Conservation (phyloP, 1,140 invertebrate genomes). For the Aphelinus atriplicis region DNA sequence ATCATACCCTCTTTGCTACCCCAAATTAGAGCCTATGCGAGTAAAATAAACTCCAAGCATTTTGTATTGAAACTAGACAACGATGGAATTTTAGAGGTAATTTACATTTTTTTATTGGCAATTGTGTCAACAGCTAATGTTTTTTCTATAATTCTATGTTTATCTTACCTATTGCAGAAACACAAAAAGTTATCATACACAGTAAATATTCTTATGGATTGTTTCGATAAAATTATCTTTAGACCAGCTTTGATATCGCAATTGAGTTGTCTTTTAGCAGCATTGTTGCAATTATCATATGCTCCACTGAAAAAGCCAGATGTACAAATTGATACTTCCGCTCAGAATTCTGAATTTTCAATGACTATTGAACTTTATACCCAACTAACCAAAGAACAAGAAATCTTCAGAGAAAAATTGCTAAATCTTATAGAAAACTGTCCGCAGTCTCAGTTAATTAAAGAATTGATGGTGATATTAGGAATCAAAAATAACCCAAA, state of each 20-base stretch:
- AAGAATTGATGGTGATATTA: conserved; percentile 76
- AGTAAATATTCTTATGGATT: conserved; percentile 54
- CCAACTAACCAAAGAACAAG: conserved; percentile 65
- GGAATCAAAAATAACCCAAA: conserved; percentile 68
- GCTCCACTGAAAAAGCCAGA: conserved; percentile 72
- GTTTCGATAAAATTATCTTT: conserved; percentile 57
- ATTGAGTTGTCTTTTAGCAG: conserved; percentile 69
- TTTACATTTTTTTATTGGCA: conserved; percentile 7
- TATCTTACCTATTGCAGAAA: conserved; percentile 55
- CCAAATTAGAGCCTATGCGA: conserved; percentile 13
- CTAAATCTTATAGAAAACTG: conserved; percentile 67
- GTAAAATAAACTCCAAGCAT: neutral
- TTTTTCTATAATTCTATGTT: conserved; percentile 20
- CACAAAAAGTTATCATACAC: conserved; percentile 56
- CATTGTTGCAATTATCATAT: conserved; percentile 76
- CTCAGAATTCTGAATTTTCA: conserved; percentile 36
- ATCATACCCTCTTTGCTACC: conserved; percentile 73
- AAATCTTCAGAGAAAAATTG: conserved; percentile 67
- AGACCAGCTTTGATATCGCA: conserved; percentile 58
- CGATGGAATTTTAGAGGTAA: conserved; percentile 19
- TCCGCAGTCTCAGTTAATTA: conserved; percentile 72
- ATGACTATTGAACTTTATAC: conserved; percentile 65
- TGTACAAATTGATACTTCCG: neutral
- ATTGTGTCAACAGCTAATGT: conserved; percentile 21
- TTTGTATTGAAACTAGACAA: conserved; percentile 7